Conservation (phyloP, 2,888 invertebrate genomes). For the Lepidochrysops patricia region DNA sequence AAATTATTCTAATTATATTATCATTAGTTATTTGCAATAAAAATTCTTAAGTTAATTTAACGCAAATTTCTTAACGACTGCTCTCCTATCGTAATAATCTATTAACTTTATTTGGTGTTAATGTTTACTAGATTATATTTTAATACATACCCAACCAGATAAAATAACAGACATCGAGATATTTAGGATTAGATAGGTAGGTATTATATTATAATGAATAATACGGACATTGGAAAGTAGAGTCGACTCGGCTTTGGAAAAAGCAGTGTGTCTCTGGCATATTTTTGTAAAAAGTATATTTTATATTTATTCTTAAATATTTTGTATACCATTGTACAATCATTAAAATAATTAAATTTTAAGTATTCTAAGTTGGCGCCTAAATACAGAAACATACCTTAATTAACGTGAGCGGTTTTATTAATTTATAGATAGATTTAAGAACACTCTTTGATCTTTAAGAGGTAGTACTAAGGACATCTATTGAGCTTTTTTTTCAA, state of each 20-base stretch:
- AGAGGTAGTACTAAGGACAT: not conserved
- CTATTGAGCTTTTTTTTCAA: not conserved
- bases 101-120: slow-evolving; percentile 66
- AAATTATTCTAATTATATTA: slow-evolving; percentile 7
- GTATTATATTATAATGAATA: slow-evolving; percentile 25
- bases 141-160: slow-evolving; percentile 27
- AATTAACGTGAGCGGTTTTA: not conserved
- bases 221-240: slow-evolving; percentile 5
- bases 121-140: slow-evolving; percentile 48
- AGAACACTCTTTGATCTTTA: not conserved
- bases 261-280: not conserved
- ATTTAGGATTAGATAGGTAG: not conserved
- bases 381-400: not conserved
- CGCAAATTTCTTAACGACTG: slow-evolving; percentile 21
- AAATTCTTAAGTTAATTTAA: slow-evolving; percentile 14
- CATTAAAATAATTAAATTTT: no score
- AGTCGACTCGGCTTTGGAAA: not conserved
- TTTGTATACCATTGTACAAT: no score
- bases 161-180: slow-evolving; percentile 13
- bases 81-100: slow-evolving; percentile 22
- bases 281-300: not conserved
- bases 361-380: not conserved
- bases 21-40: slow-evolving; percentile 10
- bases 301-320: no score
- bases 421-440: not conserved